These are phyloP conservation scores for Molorchus minor DNA, from an alignment of 2,888 invertebrate species.

Conservation along the genomic window DNA sequence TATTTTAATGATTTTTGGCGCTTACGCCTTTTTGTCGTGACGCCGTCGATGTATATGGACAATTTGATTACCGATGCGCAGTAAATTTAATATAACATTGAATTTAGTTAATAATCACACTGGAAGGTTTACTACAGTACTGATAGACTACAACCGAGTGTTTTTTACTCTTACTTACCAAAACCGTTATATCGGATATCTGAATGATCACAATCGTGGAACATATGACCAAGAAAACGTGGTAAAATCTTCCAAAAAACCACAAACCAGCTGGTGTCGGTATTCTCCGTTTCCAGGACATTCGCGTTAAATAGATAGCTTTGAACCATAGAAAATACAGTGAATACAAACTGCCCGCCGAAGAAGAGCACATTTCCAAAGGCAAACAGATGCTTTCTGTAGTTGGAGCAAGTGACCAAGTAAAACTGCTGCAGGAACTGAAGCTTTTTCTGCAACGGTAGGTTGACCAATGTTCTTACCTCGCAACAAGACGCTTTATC, in stretches of 20 bases:
- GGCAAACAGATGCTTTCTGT: conserved; percentile 16
- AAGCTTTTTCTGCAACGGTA: conserved; percentile 3
- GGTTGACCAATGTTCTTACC: background rate
- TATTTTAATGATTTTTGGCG: too few species aligned
- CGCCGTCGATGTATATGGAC: too few species aligned
- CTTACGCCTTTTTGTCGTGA: too few species aligned
- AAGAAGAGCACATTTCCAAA: conserved; percentile 19
- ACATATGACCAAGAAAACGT: background rate
- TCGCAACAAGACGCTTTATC: background rate
- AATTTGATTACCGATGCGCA: too few species aligned
- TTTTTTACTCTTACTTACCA: conserved; percentile 7
- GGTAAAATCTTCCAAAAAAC: conserved; percentile 11
- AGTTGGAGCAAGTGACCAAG: conserved; percentile 15
- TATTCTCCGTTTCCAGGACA: background rate
- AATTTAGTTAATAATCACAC: too few species aligned
- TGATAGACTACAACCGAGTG: too few species aligned
- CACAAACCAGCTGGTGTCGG: background rate
- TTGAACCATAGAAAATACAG: conserved; percentile 17
- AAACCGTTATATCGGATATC: background rate
- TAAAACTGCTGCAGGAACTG: conserved; percentile 20
- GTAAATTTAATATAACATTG: too few species aligned
- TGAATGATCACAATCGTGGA: background rate
- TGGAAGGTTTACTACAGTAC: too few species aligned
- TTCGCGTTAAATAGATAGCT: background rate
- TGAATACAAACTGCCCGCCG: conserved; percentile 15